Percentiles rank a stretch among this genome's conserved stretches.
These are phyloP conservation scores for Sweltsa coloradensis DNA, from an alignment of 1,140 invertebrate genomes.

Conservation along the genomic window DNA sequence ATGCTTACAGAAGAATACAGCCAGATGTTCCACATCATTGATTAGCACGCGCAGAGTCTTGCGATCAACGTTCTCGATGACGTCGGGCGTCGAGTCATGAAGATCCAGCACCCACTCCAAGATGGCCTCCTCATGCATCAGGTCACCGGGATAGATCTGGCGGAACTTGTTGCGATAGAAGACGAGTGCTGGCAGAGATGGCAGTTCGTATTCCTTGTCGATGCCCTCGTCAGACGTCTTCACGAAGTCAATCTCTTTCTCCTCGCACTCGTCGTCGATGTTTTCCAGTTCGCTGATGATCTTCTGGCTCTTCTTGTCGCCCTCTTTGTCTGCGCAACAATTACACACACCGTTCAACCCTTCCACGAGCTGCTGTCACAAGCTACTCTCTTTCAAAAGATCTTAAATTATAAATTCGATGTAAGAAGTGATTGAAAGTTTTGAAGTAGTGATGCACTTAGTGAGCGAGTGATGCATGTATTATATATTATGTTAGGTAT, in stretches of 20 bases:
- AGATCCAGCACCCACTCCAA: constrained; percentile 81
- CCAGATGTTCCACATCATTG: constrained; percentile 80
- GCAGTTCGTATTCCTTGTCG: constrained; percentile 79
- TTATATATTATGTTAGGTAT: no score
- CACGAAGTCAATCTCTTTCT: constrained; percentile 83
- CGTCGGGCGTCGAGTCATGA: constrained; percentile 70
- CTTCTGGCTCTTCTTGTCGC: constrained; percentile 79
- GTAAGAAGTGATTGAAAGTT: no score
- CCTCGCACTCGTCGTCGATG: constrained; percentile 88
- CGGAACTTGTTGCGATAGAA: constrained; percentile 86
- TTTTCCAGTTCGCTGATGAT: constrained; percentile 85
- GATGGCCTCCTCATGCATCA: constrained; percentile 85
- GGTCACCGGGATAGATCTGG: constrained; percentile 72
- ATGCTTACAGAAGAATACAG: constrained; percentile 83
- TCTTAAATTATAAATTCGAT: no score
- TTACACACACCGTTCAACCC: no score
- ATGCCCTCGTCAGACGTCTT: constrained; percentile 85
- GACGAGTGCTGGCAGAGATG: constrained; percentile 66
- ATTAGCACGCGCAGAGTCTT: constrained; percentile 82
- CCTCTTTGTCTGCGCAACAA: constrained; percentile 68
- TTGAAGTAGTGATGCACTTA: no score
- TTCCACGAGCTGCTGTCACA: no score
- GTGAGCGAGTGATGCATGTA: no score
- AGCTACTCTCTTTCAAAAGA: no score
- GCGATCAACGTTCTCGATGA: constrained; percentile 84